Conservation (phyloP, 2,888 invertebrate species). For the Cordilura impudica region DNA sequence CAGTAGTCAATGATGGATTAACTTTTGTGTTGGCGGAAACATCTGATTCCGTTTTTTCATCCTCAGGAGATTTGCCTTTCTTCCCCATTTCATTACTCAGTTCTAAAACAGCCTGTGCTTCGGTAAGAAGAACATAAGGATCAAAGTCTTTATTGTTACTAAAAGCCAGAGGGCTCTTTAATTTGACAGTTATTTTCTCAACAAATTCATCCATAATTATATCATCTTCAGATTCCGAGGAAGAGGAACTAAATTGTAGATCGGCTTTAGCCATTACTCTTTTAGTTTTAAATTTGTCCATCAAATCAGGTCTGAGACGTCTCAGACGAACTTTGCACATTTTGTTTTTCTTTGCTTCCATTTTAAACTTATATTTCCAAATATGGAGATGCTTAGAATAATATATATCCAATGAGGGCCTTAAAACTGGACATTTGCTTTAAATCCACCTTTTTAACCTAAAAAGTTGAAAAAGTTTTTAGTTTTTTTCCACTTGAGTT, state of each 20-base stretch:
- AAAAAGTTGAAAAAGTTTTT: slow-evolving; percentile 2
- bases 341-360: slow-evolving; percentile 54
- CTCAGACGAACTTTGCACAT: slow-evolving; percentile 58
- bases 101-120: slow-evolving; percentile 51
- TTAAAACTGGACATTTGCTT: slow-evolving; percentile 14
- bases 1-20: background rate
- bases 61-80: slow-evolving; percentile 3
- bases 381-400: background rate
- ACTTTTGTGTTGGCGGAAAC: slow-evolving; percentile 16
- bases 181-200: slow-evolving; percentile 57
- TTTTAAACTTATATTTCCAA: slow-evolving; percentile 9
- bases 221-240: slow-evolving; percentile 63
- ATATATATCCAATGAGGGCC: background rate
- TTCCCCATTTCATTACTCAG: slow-evolving; percentile 62
- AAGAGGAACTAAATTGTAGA: slow-evolving; percentile 48
- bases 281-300: slow-evolving; percentile 48
- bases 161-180: slow-evolving; percentile 58
- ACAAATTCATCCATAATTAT: slow-evolving; percentile 43
- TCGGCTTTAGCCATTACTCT: slow-evolving; percentile 32
- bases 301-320: slow-evolving; percentile 53
- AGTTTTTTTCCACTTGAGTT: background rate
- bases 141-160: slow-evolving; percentile 62
- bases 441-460: background rate
- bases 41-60: slow-evolving; percentile 25
- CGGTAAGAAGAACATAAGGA: slow-evolving; percentile 40